These are phyloP conservation scores for Drosophila lini DNA, from an alignment of 1,140 invertebrate genomes.

Conservation along the genomic window DNA sequence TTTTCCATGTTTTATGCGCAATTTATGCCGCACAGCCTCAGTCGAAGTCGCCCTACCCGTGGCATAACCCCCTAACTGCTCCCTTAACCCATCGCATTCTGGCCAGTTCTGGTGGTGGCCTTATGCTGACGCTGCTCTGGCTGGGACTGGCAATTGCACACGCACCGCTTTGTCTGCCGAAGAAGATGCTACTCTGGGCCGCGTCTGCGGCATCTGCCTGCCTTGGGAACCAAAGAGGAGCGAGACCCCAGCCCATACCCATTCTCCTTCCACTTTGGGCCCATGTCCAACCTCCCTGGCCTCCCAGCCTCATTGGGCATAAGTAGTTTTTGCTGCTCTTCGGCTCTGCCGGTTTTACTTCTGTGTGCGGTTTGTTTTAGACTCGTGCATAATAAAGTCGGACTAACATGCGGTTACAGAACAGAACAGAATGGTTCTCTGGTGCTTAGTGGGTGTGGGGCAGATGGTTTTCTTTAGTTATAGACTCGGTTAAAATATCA, in stretches of 20 bases:
- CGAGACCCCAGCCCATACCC: constrained; percentile 1
- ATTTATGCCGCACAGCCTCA: constrained; percentile 72
- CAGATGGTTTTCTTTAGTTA: not conserved
- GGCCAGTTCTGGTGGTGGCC: constrained; percentile 27
- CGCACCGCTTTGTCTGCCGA: constrained; percentile 78
- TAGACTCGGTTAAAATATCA: not conserved
- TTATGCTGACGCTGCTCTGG: constrained; percentile 70
- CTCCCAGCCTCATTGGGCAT: constrained; percentile 35
- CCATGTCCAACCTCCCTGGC: constrained; percentile 11
- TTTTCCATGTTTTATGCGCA: constrained; percentile 83
- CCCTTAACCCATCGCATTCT: constrained; percentile 1
- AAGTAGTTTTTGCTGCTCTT: constrained; percentile 67
- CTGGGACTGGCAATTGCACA: constrained; percentile 68
- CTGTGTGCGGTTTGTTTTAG: constrained; percentile 34
- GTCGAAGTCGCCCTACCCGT: constrained; percentile 6
- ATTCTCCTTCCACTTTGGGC: not conserved
- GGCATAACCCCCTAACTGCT: constrained; percentile 1
- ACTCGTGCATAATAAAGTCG: constrained; percentile 65
- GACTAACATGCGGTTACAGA: constrained; percentile 31
- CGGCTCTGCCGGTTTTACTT: constrained; percentile 57
- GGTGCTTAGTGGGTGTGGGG: constrained; percentile 9
- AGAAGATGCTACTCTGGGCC: constrained; percentile 43
- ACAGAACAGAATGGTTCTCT: constrained; percentile 24
- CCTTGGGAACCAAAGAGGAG: constrained; percentile 39
- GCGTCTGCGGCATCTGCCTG: constrained; percentile 33